These are phyloP conservation scores for Zaprionus obscuricornis DNA, from an alignment of 2,888 invertebrate genomes.

Conservation along the genomic window DNA sequence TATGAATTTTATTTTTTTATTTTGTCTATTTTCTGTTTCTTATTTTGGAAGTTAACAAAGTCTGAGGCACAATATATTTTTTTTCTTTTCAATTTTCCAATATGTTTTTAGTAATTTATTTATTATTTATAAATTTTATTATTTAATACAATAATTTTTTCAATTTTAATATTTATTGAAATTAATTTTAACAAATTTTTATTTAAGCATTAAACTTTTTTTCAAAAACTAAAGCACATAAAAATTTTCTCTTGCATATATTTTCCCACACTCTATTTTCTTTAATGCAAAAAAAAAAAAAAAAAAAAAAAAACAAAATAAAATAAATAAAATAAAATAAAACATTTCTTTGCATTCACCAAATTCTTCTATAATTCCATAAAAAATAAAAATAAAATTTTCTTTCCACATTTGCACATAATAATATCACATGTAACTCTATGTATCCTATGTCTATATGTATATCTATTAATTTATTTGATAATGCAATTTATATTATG, in stretches of 20 bases:
- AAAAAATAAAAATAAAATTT: conserved; percentile 37
- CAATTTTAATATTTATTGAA: neutral
- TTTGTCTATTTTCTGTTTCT: neutral
- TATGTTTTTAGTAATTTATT: conserved; percentile 6
- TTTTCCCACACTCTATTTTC: conserved; percentile 73
- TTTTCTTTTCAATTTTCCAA: too few species aligned
- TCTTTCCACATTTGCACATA: conserved; percentile 41
- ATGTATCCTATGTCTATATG: conserved; percentile 6
- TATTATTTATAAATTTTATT: neutral
- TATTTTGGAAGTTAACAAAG: too few species aligned
- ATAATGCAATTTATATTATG: conserved; percentile 30
- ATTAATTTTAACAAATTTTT: neutral
- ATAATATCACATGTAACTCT: too few species aligned
- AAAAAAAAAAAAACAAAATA: conserved; percentile 6
- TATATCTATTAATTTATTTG: conserved; percentile 36
- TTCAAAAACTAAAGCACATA: conserved; percentile 80
- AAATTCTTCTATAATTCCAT: conserved; percentile 12
- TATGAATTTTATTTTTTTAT: neutral
- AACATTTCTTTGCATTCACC: conserved; percentile 28
- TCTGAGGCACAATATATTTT: too few species aligned
- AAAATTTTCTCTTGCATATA: conserved; percentile 73
- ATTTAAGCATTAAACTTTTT: conserved; percentile 3
- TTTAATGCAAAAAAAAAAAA: conserved; percentile 32
- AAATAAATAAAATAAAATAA: conserved; percentile 21
- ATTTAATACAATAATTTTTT: neutral